These are phyloP conservation scores for Rhegmatorhina hoffmannsi DNA, from an alignment of 2,113 vertebrate genomes.

Conservation along the genomic window DNA sequence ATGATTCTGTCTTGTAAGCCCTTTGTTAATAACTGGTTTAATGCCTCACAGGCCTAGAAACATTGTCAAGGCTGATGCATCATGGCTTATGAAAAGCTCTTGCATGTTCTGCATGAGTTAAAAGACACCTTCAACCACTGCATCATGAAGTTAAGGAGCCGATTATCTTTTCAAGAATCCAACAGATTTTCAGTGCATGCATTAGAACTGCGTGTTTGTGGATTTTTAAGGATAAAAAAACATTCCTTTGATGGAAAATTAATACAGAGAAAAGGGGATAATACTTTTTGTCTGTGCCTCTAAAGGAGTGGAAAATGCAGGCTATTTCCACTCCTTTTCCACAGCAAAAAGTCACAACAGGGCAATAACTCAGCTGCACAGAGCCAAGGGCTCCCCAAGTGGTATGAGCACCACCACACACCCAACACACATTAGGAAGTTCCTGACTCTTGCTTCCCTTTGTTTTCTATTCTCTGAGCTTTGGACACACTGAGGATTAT, in stretches of 20 bases:
- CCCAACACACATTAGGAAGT: rapidly evolving
- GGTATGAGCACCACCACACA: not conserved
- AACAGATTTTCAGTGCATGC: not conserved
- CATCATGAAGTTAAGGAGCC: not conserved
- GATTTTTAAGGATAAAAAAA: not conserved
- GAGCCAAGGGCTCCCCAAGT: not conserved
- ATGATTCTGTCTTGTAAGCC: not conserved
- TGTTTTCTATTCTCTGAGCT: not conserved
- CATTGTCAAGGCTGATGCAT: not conserved
- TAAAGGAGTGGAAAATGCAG: not conserved
- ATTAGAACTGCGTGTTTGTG: not conserved
- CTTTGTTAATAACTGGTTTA: not conserved
- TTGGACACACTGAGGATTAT: not conserved
- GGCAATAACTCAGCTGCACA: rapidly evolving
- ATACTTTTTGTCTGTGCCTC: not conserved
- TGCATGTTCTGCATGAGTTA: not conserved
- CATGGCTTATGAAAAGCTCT: not conserved
- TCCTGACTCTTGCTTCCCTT: not conserved
- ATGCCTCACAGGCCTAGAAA: not conserved
- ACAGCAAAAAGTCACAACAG: not conserved
- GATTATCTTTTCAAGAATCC: not conserved
- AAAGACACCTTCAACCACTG: not conserved
- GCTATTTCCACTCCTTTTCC: not conserved
- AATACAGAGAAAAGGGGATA: not conserved
- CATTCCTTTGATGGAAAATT: not conserved